phyloP scores from a whole-genome alignment of 2,113 vertebrate species.

The Oncorhynchus kisutch region DNA sequence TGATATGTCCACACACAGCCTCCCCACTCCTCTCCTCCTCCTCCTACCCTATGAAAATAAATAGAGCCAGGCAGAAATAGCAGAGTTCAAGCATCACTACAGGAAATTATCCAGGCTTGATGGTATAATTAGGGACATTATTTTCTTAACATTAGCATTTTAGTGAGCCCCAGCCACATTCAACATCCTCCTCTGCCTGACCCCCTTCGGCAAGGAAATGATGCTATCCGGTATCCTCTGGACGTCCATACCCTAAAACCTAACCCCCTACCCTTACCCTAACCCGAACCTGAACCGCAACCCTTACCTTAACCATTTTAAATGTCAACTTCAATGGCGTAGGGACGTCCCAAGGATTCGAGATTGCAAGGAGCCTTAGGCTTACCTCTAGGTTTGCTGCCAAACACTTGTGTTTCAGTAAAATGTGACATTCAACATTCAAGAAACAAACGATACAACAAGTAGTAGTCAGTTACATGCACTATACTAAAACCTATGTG shows the following conservation, averaged over 20 bases:
- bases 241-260: too few relatives aligned
- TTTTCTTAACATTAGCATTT: slow-evolving; percentile 68
- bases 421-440: background rate
- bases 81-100: slow-evolving; percentile 67
- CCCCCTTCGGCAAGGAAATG: too few relatives aligned
- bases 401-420: too few relatives aligned
- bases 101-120: slow-evolving; percentile 76
- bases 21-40: slow-evolving; percentile 33
- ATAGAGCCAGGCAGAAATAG: slow-evolving; percentile 74
- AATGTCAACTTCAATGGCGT: too few relatives aligned
- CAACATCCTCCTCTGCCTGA: background rate
- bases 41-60: slow-evolving; percentile 68
- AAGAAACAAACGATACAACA: background rate
- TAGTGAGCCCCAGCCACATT: slow-evolving; percentile 41
- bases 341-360: too few relatives aligned
- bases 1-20: slow-evolving; percentile 72
- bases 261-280: too few relatives aligned
- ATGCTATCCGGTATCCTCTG: too few relatives aligned
- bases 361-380: too few relatives aligned
- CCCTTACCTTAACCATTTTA: too few relatives aligned
- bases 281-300: too few relatives aligned
- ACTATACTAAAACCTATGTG: slow-evolving; percentile 14
- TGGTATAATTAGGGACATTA: slow-evolving; percentile 70
- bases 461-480: background rate
- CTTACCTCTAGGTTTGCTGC: too few relatives aligned